Conservation (phyloP, 2,797 vertebrate genomes). For the Tapirus indicus region DNA sequence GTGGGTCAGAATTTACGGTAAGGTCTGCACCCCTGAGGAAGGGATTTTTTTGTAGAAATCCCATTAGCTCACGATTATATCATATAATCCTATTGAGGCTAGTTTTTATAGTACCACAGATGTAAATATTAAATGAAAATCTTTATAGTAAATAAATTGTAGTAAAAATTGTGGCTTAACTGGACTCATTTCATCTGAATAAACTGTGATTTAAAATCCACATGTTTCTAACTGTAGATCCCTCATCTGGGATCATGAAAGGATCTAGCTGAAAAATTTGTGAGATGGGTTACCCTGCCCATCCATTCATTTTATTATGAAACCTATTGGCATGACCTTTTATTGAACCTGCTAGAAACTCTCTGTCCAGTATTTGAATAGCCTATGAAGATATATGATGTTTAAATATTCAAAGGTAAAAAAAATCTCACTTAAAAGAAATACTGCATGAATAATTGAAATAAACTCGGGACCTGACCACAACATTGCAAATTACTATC, state of each 20-base stretch:
- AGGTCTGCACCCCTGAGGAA: neutral
- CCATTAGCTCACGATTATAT: neutral
- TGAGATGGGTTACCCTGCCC: neutral
- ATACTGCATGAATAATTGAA: conserved; percentile 65
- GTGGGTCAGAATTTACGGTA: neutral
- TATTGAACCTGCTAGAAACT: conserved; percentile 65
- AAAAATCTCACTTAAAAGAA: neutral
- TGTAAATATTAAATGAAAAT: conserved; percentile 27
- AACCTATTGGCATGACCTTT: conserved; percentile 23
- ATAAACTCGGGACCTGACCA: neutral
- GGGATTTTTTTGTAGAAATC: neutral
- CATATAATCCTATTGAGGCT: neutral
- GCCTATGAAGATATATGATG: conserved; percentile 32
- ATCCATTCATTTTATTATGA: conserved; percentile 29
- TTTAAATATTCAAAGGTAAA: conserved; percentile 63
- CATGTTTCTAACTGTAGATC: conserved; percentile 63
- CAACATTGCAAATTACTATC: neutral
- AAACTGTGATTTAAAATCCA: neutral
- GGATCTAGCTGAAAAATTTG: neutral
- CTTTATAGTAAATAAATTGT: neutral
- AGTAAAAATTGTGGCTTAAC: neutral
- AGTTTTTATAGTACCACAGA: neutral
- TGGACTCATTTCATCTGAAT: neutral
- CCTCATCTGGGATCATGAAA: conserved; percentile 23
- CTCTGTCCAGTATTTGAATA: neutral